Evolutionary conservation across 1,140 invertebrate genomes (phyloP).

Genomic region (Phocides pigmalion): DNA sequence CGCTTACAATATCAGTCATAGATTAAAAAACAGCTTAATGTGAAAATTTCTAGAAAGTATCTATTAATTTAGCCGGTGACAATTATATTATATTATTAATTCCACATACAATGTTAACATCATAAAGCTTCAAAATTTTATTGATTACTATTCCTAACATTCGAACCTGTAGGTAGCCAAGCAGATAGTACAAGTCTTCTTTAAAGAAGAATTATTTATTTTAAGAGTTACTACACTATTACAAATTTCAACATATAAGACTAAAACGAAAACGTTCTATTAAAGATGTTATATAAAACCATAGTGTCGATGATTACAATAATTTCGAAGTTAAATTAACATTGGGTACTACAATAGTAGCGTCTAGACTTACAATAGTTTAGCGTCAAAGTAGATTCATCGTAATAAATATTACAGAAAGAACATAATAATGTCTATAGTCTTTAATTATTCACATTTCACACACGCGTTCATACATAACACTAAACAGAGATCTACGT

Average conservation of each 20-base stretch:
- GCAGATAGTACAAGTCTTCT: too few species aligned
- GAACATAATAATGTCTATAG: slow-evolving; percentile 25
- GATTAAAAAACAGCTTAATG: not conserved
- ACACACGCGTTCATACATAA: slow-evolving; percentile 39
- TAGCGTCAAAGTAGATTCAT: slow-evolving; percentile 11
- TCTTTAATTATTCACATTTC: slow-evolving; percentile 31
- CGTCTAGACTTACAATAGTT: slow-evolving; percentile 6
- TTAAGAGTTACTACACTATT: too few species aligned
- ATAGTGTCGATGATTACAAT: not conserved
- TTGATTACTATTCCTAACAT: too few species aligned
- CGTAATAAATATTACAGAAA: slow-evolving; percentile 18
- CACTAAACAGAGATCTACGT: slow-evolving; percentile 61
- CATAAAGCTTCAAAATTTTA: too few species aligned
- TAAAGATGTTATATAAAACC: not conserved
- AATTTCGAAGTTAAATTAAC: not conserved
- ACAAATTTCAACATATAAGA: not conserved
- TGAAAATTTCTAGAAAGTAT: slow-evolving; percentile 4
- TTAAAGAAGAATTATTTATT: too few species aligned
- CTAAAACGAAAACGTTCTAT: not conserved
- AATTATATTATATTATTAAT: not conserved
- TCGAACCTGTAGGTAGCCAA: too few species aligned
- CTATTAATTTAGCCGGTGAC: not conserved
- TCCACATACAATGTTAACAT: too few species aligned
- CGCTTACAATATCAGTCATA: slow-evolving; percentile 28
- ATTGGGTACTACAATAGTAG: not conserved